A percentile compares a stretch with the other conserved stretches of the same genome.
Evolutionary conservation across 2,797 vertebrate species (phyloP).

Genomic region (Tapera naevia): DNA sequence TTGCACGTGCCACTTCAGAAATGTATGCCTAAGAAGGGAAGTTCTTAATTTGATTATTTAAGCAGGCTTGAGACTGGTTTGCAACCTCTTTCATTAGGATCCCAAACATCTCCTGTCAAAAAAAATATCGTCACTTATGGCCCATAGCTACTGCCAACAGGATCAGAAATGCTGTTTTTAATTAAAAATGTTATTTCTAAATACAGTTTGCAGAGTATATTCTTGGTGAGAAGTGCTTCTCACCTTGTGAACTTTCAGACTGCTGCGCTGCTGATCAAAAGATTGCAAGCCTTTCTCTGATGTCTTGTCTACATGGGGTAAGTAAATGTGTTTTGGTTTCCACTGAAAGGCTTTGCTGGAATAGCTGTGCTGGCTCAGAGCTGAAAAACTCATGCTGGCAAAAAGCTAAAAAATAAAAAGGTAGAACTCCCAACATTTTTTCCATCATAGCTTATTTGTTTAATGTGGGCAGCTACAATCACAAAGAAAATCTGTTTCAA

Average conservation of each 20-base stretch:
- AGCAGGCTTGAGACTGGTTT: conserved; percentile 67
- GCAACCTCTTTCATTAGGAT: conserved; percentile 63
- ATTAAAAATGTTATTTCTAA: conserved; percentile 71
- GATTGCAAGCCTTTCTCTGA: neutral
- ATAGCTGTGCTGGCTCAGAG: neutral
- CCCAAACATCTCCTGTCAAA: conserved; percentile 62
- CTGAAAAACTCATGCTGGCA: neutral
- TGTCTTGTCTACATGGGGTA: neutral
- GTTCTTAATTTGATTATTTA: conserved; percentile 70
- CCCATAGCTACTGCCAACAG: conserved; percentile 69
- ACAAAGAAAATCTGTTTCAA: neutral
- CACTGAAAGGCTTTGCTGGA: neutral
- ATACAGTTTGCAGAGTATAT: conserved; percentile 57
- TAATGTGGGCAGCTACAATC: neutral
- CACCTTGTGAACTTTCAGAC: conserved; percentile 63
- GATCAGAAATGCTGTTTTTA: conserved; percentile 70
- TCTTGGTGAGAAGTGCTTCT: conserved; percentile 56
- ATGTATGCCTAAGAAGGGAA: conserved; percentile 31
- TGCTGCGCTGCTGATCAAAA: conserved; percentile 20
- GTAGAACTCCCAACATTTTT: neutral
- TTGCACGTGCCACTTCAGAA: conserved; percentile 39
- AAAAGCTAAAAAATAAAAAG: neutral
- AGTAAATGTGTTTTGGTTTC: neutral
- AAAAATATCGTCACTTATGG: conserved; percentile 61
- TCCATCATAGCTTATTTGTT: neutral